phyloP scores from a whole-genome alignment of 1,140 invertebrate genomes.

The Drosophila auraria region DNA sequence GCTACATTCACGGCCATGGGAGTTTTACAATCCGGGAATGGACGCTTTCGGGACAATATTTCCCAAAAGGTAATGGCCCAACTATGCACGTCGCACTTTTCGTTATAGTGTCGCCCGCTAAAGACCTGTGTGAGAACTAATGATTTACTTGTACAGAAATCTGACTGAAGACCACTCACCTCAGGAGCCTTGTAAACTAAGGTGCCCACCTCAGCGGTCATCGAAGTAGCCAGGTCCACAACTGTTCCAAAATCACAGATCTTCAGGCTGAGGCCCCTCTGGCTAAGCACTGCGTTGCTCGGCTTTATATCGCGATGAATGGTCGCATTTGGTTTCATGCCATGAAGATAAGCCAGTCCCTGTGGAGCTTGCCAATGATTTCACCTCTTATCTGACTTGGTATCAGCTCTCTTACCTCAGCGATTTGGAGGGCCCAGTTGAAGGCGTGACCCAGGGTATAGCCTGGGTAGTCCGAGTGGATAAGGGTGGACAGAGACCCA shows the following conservation, averaged over 20 bases:
- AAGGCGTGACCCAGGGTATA: constrained; percentile 96
- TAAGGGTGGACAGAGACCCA: constrained; percentile 96
- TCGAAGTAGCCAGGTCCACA: constrained; percentile 95
- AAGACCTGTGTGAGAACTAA: constrained; percentile 86
- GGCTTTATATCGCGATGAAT: constrained; percentile 98
- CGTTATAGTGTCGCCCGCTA: constrained; percentile 92
- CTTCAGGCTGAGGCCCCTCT: constrained; percentile 94
- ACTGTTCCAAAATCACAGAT: constrained; percentile 98
- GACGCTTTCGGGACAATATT: constrained; percentile 93
- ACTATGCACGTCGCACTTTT: constrained; percentile 99
- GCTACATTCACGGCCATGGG: constrained; percentile 96
- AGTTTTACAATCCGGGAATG: constrained; percentile 93
- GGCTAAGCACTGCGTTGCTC: constrained; percentile 94
- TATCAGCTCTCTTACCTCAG: constrained; percentile 86
- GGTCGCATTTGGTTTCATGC: constrained; percentile 96
- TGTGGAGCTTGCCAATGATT: constrained; percentile 69
- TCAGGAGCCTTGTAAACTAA: constrained; percentile 99
- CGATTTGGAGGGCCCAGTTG: constrained; percentile 97
- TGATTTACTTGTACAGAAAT: neutral
- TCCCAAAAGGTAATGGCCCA: constrained; percentile 99
- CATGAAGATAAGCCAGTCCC: constrained; percentile 97
- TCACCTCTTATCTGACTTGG: neutral
- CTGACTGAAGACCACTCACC: constrained; percentile 79
- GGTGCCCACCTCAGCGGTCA: constrained; percentile 98
- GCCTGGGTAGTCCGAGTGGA: constrained; percentile 91